Base-by-base conservation (phyloP, 2,888 invertebrate genomes). In the Allygus modestus region DNA sequence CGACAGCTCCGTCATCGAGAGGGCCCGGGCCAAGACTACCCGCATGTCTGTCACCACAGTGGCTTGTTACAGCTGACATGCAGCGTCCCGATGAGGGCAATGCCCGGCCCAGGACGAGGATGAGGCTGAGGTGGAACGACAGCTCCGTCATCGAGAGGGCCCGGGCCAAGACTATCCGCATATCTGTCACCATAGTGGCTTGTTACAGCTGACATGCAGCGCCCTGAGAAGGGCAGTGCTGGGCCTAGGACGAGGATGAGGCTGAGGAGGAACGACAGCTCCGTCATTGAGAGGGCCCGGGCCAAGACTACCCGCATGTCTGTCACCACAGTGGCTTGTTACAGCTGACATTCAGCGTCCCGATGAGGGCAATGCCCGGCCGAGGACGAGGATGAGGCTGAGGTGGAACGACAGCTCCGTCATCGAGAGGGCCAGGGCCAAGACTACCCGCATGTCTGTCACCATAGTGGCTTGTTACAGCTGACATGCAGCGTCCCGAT, bases 391-490 rank as follows among this genome's bases (percentile, higher is more conserved):
- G 58, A 90, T 94, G 88, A 92, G 92, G 87, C 89, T 95, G 71
- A 90, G 95, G 54, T 90, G 95, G 81, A 94, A 94, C 0, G 94
- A 95, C 88, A 93, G 94, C 87, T 92, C 94, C 54, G 95, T 94
- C 81, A 92, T 96, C 83, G 94, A 94, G 85, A 91, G 95, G 82
- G 96, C 96, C 0, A 90, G 94, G 54, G 92, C 93, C 69, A 91
- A 95, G 83, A 96, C 96, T 0, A 91, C 96, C 0, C 92, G 94
- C 85, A 95, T 96, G 95, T 96, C 96, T 0, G 92, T 96, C 37
- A 95, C 94, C 33, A 96, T 96, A 84, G 95, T 96, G 11, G 92
- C 93, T 81, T 71, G 9, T 17, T 31, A 28, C 69, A 77, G 84
- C 77, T 28, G 79, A 43, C 54, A 33, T 58, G 58, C 79, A 58